Base-by-base conservation (phyloP, 1,140 invertebrate species). In the Caligus rogercresseyi region DNA sequence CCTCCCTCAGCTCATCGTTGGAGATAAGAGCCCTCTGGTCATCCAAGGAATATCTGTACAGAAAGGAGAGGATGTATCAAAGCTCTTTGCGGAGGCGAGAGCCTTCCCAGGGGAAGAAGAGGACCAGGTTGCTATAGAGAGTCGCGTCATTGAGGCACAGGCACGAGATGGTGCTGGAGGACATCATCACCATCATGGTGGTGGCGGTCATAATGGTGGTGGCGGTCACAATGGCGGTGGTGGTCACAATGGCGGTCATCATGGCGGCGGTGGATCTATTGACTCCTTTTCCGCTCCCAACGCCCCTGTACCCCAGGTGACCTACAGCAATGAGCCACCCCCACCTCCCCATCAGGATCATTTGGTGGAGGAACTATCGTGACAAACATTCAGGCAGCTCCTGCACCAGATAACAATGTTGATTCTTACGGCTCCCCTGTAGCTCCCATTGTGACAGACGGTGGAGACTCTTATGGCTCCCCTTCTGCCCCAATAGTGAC, bases 41-140 rank as follows among this genome's bases (percentile, higher is more conserved):
- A 43, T 43, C n/a, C 31, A 43, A 43, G 31, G 31, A n/a, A 43
- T 43, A 7, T 43, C 31, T 43, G 31, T 43, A 43, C 31, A 43
- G n/a, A 7, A 43, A 43, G 31, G n/a, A 43, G 31, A 43, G 31
- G 31, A 43, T 43, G 7, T 43, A 43, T 43, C 31, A 11, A 7
- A 43, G n/a, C 31, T 43, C 7, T 43, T 43, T 43, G 31, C 31
- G n/a, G 31, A 43, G 31, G 31, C 31, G 7, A 7, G 31, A 11
- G 7, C 31, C 31, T 43, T 43, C 31, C 31, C 31, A 43, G 31
- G 31, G 7, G 31, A 54, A 54, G 52, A 58, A 7, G 61, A 58
- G 15, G 61, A 63, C 24, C 61, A 63, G 19, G 16, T 63, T 23
- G 61, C 61, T 25, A 18, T 58, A 26, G 61, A 63, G 21, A 62